These are phyloP conservation scores for Philopotamus ludificatus DNA, from an alignment of 1,140 invertebrate genomes.

Conservation along the genomic window DNA sequence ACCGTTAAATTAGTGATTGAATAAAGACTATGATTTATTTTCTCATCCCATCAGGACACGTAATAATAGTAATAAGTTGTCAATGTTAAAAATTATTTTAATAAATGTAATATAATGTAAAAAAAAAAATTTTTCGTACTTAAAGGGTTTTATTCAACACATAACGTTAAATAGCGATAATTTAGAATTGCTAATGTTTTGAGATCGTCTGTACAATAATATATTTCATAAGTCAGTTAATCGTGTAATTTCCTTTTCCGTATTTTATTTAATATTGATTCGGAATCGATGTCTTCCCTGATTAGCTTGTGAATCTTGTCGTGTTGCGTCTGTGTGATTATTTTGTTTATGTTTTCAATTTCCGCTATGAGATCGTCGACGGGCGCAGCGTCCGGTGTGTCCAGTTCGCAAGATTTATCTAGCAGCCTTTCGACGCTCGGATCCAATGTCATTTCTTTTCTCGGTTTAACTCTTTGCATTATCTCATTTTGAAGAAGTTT, in stretches of 20 bases:
- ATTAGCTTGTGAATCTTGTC: slow-evolving; percentile 3
- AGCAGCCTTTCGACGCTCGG: background rate
- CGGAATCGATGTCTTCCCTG: slow-evolving; percentile 2
- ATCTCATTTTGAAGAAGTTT: background rate
- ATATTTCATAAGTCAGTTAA: background rate
- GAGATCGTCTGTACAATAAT: too few species aligned
- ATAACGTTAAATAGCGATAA: too few species aligned
- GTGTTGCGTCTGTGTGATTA: slow-evolving; percentile 8
- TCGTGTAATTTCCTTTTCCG: background rate
- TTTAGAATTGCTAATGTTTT: too few species aligned
- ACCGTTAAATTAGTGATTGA: slow-evolving; percentile 13
- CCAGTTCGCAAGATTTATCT: background rate
- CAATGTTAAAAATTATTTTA: background rate
- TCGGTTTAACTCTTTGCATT: background rate
- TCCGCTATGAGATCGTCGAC: background rate
- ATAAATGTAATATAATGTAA: background rate
- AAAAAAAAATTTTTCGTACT: background rate
- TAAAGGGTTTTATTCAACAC: too few species aligned
- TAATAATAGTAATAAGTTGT: background rate
- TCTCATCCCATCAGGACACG: background rate
- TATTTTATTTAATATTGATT: slow-evolving; percentile 9
- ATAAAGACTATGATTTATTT: background rate
- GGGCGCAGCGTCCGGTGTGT: background rate
- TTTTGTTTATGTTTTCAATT: slow-evolving; percentile 6
- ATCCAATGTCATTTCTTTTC: background rate